These are phyloP conservation scores for Drosophila sp. DNA, from an alignment of 1,140 invertebrate species.

Conservation along the genomic window DNA sequence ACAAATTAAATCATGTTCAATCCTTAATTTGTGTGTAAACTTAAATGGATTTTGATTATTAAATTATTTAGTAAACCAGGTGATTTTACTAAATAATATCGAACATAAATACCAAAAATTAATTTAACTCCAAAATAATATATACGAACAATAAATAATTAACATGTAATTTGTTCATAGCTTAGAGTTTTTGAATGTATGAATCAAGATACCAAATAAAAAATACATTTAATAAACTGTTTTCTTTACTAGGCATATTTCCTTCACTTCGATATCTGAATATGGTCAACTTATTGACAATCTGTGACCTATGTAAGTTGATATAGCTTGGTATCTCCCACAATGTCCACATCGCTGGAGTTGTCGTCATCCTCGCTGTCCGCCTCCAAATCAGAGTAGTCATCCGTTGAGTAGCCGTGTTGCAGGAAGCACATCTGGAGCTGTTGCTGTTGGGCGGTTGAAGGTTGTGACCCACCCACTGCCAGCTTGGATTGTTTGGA, in stretches of 20 bases:
- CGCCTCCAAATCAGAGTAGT: slow-evolving; percentile 76
- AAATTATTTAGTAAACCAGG: too few species aligned
- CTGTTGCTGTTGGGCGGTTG: slow-evolving; percentile 57
- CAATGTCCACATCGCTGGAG: slow-evolving; percentile 83
- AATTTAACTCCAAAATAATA: background rate
- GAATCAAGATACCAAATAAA: too few species aligned
- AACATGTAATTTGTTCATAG: too few species aligned
- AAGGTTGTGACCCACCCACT: slow-evolving; percentile 8
- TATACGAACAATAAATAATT: too few species aligned
- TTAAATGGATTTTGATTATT: too few species aligned
- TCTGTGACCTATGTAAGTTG: slow-evolving; percentile 72
- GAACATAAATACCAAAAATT: background rate
- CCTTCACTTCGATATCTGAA: background rate
- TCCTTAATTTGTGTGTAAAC: too few species aligned
- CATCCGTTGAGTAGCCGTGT: slow-evolving; percentile 79
- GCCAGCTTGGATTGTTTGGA: slow-evolving; percentile 44
- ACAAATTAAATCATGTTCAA: too few species aligned
- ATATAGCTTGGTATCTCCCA: slow-evolving; percentile 83
- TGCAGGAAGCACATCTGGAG: slow-evolving; percentile 78
- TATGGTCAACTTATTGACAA: slow-evolving; percentile 23
- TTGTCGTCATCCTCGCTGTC: slow-evolving; percentile 80
- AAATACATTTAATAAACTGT: background rate
- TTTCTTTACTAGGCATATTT: slow-evolving; percentile 4
- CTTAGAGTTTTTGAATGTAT: too few species aligned
- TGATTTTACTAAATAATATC: background rate